These are phyloP conservation scores for Denticeps clupeoides DNA, from an alignment of 2,797 vertebrate genomes.

Conservation along the genomic window DNA sequence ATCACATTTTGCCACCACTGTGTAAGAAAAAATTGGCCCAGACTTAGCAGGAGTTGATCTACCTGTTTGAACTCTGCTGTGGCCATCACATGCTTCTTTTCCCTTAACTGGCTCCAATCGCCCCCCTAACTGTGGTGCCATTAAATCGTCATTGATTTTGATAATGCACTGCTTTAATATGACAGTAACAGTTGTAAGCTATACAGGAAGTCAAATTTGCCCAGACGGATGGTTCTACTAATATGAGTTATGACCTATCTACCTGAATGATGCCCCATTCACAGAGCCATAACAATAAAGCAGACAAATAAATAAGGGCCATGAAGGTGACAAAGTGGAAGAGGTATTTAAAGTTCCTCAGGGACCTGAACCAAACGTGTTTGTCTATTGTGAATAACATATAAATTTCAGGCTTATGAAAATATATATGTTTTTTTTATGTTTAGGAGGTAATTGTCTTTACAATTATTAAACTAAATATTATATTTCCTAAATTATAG, in stretches of 20 bases:
- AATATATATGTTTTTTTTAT: too few species aligned
- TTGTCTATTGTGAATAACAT: not conserved
- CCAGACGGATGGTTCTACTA: constrained; percentile 60
- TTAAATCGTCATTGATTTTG: constrained; percentile 76
- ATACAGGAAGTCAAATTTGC: constrained; percentile 56
- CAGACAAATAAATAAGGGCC: constrained; percentile 25
- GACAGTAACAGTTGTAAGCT: constrained; percentile 69
- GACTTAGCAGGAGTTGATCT: too few species aligned
- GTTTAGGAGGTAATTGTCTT: too few species aligned
- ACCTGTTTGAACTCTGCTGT: not conserved
- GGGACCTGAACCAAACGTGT: not conserved
- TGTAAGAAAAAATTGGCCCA: too few species aligned
- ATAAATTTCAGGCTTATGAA: too few species aligned
- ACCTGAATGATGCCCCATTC: constrained; percentile 47
- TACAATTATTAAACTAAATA: too few species aligned
- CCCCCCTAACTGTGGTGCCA: constrained; percentile 64
- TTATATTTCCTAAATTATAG: too few species aligned
- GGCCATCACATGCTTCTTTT: constrained; percentile 33
- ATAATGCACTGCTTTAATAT: constrained; percentile 67
- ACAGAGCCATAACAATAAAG: constrained; percentile 12
- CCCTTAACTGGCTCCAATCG: constrained; percentile 71
- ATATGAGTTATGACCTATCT: constrained; percentile 67
- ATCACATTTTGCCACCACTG: too few species aligned
- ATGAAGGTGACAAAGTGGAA: constrained; percentile 16
- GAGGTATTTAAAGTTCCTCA: constrained; percentile 14